These are phyloP conservation scores for Enteromius thamalakanensis DNA, from an alignment of 2,797 vertebrate genomes.

Conservation along the genomic window DNA sequence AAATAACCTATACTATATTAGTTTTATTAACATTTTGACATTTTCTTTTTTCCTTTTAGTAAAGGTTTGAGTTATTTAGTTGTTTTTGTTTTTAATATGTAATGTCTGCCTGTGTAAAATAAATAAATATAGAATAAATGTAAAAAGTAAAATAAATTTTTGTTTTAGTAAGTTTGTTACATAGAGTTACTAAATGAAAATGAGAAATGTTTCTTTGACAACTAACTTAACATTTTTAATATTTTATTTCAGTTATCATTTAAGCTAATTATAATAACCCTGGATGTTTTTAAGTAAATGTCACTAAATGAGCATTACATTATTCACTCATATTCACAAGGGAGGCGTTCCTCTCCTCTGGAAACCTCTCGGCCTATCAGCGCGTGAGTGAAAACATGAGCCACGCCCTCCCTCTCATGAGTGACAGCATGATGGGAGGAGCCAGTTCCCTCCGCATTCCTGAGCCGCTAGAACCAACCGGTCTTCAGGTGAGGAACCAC, in stretches of 20 bases:
- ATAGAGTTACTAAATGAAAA: not conserved
- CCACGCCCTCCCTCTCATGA: constrained; percentile 69
- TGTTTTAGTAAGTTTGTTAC: not conserved
- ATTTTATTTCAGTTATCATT: not conserved
- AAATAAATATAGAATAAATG: not conserved
- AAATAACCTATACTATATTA: not conserved
- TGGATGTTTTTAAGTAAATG: not conserved
- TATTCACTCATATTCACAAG: constrained; percentile 42
- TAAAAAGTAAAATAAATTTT: not conserved
- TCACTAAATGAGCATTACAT: not conserved
- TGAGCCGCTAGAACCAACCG: constrained; percentile 65
- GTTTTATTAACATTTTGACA: not conserved
- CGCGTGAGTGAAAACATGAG: constrained; percentile 73
- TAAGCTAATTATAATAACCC: no score
- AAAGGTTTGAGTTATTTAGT: not conserved
- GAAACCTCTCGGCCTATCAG: constrained; percentile 71
- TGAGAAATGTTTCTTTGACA: not conserved
- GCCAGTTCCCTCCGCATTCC: constrained; percentile 74
- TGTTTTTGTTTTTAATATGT: not conserved
- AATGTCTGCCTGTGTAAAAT: no score
- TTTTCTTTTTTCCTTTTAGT: not conserved
- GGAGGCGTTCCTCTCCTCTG: constrained; percentile 74
- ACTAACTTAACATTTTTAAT: not conserved
- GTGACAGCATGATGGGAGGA: constrained; percentile 61
- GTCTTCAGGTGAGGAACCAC: constrained; percentile 67